These are phyloP conservation scores for Gobiocypris rarus DNA, from an alignment of 2,113 vertebrate genomes.

Conservation along the genomic window DNA sequence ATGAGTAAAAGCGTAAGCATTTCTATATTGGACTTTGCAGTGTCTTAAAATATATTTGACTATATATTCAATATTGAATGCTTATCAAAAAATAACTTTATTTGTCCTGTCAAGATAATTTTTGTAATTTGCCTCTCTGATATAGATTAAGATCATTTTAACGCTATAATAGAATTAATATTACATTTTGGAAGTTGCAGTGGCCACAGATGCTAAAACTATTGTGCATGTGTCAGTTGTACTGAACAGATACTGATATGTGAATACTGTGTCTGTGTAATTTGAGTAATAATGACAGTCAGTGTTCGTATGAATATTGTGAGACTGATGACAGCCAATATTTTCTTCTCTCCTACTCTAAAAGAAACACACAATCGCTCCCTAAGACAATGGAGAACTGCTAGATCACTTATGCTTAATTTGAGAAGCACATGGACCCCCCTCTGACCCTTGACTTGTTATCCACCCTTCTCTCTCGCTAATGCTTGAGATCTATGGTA, in stretches of 20 bases:
- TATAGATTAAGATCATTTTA: too few species aligned
- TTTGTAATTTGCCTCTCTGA: background rate
- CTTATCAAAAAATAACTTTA: background rate
- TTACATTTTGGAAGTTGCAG: too few species aligned
- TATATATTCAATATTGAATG: too few species aligned
- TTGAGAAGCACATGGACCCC: background rate
- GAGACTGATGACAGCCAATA: background rate
- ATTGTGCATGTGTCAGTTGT: too few species aligned
- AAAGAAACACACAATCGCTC: background rate
- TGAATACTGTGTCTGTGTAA: background rate
- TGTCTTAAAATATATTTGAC: background rate
- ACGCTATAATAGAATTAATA: too few species aligned
- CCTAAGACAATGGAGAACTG: conserved; percentile 9
- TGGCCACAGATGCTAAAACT: too few species aligned
- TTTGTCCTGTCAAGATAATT: background rate
- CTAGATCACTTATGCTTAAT: background rate
- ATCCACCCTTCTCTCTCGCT: background rate
- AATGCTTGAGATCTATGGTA: background rate
- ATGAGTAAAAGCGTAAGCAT: background rate
- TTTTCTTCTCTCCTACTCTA: background rate
- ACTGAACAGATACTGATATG: background rate
- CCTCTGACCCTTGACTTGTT: conserved; percentile 8
- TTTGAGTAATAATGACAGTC: background rate
- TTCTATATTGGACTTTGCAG: background rate
- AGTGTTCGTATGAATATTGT: background rate